Evolutionary conservation across 1,140 invertebrate genomes (phyloP).

Genomic region (Berghia stephanieae): DNA sequence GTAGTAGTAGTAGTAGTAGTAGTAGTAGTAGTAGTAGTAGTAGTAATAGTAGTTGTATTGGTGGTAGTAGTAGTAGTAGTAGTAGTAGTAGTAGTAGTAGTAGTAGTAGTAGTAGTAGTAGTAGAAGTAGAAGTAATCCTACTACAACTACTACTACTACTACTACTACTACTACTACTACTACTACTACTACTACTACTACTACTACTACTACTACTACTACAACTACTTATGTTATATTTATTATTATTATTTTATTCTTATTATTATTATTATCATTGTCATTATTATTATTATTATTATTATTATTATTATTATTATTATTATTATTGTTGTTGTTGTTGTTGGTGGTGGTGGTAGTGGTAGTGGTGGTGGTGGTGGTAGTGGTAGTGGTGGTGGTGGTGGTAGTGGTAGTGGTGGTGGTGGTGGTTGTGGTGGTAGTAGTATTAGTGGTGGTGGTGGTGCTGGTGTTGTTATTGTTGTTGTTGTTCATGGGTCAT

Average conservation of each 20-base stretch:
- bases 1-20: neutral
- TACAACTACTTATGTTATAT: neutral
- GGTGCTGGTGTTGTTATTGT: too few species aligned
- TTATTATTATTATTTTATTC: too few species aligned
- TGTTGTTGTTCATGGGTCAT: too few species aligned
- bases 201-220: conserved; percentile 18
- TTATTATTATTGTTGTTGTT: neutral
- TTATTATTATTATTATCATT: neutral
- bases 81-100: neutral
- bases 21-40: neutral
- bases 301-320: neutral
- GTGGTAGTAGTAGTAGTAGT: neutral
- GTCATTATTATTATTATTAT: neutral
- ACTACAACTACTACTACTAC: conserved; percentile 15
- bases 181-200: conserved; percentile 21
- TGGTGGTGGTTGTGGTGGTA: too few species aligned
- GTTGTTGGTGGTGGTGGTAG: too few species aligned
- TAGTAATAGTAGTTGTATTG: neutral
- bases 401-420: too few species aligned
- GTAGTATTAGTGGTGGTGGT: too few species aligned
- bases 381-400: too few species aligned
- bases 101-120: conserved; percentile 6
- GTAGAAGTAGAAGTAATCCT: neutral
- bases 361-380: too few species aligned
- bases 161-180: conserved; percentile 21